These are phyloP conservation scores for Drosophila micromelanica DNA, from an alignment of 1,140 invertebrate genomes.

Conservation along the genomic window DNA sequence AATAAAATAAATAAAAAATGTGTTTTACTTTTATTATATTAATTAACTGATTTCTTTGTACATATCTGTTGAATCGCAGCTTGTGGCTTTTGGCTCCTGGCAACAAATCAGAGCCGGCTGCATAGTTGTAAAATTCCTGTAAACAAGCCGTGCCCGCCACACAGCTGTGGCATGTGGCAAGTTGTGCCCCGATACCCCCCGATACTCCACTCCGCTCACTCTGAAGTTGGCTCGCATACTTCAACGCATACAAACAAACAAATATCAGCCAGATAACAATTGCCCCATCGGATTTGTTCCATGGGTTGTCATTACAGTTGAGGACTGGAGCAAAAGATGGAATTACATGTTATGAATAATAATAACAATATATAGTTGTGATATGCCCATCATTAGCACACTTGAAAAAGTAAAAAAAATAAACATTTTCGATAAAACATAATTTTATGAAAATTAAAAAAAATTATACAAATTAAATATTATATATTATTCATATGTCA, in stretches of 20 bases:
- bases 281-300: slow-evolving; percentile 52
- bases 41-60: slow-evolving; percentile 2
- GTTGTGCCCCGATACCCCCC: slow-evolving; percentile 35
- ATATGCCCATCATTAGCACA: too few species aligned
- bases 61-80: slow-evolving; percentile 8
- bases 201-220: slow-evolving; percentile 2
- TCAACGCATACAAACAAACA: slow-evolving; percentile 37
- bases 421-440: too few species aligned
- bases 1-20: neutral
- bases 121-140: slow-evolving; percentile 76
- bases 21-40: slow-evolving; percentile 23
- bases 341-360: neutral
- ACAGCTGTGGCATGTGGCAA: slow-evolving; percentile 70
- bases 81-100: slow-evolving; percentile 27
- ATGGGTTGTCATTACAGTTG: slow-evolving; percentile 44
- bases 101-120: slow-evolving; percentile 32
- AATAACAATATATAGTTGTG: too few species aligned
- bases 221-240: slow-evolving; percentile 43
- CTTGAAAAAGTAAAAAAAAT: too few species aligned
- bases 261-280: slow-evolving; percentile 57
- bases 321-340: neutral
- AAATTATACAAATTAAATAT: too few species aligned
- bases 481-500: neutral
- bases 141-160: slow-evolving; percentile 58
- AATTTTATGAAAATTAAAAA: too few species aligned